Conservation (phyloP, 1,140 invertebrate genomes). For the Spodoptera litura region DNA sequence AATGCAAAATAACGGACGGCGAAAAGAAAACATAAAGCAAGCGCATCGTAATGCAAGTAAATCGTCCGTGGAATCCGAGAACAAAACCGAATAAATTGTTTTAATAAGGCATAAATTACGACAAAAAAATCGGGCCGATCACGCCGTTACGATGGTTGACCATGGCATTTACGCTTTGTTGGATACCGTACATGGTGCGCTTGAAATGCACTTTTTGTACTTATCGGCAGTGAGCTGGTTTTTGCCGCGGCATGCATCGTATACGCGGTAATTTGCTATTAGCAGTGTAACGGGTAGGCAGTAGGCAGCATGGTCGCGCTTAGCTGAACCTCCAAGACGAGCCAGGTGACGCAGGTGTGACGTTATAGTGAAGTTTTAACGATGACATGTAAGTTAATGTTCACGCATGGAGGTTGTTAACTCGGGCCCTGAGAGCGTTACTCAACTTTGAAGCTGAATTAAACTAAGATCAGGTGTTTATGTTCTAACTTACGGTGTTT, state of each 20-base stretch:
- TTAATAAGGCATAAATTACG: conserved; percentile 73
- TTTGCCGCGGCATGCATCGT: conserved; percentile 49
- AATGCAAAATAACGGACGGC: conserved; percentile 74
- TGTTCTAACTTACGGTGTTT: conserved; percentile 12
- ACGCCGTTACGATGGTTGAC: conserved; percentile 76
- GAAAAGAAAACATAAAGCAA: conserved; percentile 69
- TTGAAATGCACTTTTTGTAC: conserved; percentile 72
- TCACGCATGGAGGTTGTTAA: conserved; percentile 34
- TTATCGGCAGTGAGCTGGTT: conserved; percentile 52
- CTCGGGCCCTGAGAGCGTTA: background rate
- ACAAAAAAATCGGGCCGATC: conserved; percentile 67
- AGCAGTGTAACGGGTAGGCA: conserved; percentile 48
- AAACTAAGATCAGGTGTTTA: conserved; percentile 22
- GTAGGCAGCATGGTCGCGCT: conserved; percentile 50
- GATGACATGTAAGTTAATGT: conserved; percentile 40
- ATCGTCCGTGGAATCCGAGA: conserved; percentile 71
- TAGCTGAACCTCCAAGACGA: conserved; percentile 17
- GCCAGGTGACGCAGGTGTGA: conserved; percentile 31
- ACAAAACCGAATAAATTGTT: conserved; percentile 76
- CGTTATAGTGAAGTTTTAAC: conserved; percentile 29
- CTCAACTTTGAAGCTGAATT: conserved; percentile 29
- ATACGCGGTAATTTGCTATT: conserved; percentile 53
- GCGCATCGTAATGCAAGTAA: conserved; percentile 66
- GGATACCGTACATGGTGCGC: conserved; percentile 66
- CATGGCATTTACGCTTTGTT: conserved; percentile 83